phyloP scores from a whole-genome alignment of 2,888 invertebrate genomes.

The Muscina levida region DNA sequence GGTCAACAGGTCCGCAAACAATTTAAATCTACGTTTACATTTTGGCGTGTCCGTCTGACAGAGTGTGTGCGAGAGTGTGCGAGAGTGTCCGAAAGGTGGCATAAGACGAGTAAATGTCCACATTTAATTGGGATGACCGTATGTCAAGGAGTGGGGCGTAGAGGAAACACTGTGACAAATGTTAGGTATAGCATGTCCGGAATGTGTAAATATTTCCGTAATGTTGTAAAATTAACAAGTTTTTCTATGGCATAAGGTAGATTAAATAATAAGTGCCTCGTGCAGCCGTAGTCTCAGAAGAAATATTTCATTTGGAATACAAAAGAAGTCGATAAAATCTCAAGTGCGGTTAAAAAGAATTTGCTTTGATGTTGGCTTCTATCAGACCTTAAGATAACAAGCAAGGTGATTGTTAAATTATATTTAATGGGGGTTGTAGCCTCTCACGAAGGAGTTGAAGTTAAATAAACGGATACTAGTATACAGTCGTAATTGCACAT shows the following conservation, averaged over 20 bases:
- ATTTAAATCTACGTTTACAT: slow-evolving; percentile 13
- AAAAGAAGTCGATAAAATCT: no score
- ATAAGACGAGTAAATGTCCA: slow-evolving; percentile 25
- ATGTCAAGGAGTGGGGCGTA: background rate
- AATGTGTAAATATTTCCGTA: background rate
- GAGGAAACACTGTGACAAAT: background rate
- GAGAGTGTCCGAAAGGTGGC: background rate
- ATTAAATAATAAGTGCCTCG: no score
- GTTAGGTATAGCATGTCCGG: background rate
- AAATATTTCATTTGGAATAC: no score
- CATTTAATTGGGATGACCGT: slow-evolving; percentile 30
- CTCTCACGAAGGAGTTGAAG: no score
- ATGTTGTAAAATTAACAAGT: slow-evolving; percentile 16
- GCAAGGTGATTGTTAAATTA: no score
- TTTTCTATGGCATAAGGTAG: background rate
- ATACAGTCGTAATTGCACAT: no score
- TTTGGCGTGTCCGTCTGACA: background rate
- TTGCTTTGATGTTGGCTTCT: no score
- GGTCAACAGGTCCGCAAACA: slow-evolving; percentile 60
- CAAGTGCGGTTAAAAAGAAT: no score
- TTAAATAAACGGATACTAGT: no score
- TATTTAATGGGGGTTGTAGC: no score
- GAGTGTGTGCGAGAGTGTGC: slow-evolving; percentile 16
- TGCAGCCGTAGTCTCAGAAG: no score
- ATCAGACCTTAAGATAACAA: no score